A percentile compares a stretch with the other conserved stretches of the same genome.
phyloP scores from a whole-genome alignment of 2,888 invertebrate genomes.

The Protophormia terraenovae region DNA sequence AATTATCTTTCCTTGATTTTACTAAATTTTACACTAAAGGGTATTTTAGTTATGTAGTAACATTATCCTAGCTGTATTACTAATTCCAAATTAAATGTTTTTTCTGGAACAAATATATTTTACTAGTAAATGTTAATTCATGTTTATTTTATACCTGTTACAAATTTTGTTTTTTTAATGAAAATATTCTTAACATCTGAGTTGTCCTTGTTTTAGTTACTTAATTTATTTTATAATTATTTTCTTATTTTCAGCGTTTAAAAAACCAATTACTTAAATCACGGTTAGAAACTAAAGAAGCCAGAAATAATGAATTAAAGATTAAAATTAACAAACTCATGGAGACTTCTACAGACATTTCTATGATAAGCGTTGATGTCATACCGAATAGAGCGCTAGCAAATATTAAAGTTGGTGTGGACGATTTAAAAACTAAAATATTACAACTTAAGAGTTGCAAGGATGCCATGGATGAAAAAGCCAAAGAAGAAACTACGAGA shows the following conservation, averaged over 20 bases:
- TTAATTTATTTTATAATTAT: too few species aligned
- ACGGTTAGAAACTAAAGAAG: not conserved
- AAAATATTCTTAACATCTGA: too few species aligned
- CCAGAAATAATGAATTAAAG: not conserved
- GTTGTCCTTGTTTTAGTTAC: too few species aligned
- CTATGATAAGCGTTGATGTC: not conserved
- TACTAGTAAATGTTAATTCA: too few species aligned
- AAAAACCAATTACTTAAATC: not conserved
- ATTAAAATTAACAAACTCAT: not conserved
- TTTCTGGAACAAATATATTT: too few species aligned
- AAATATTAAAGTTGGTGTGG: not conserved
- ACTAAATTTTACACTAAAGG: too few species aligned
- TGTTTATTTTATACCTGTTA: too few species aligned
- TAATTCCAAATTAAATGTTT: too few species aligned
- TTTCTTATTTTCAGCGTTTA: not conserved
- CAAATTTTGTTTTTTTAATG: too few species aligned
- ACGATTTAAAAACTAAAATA: conserved; percentile 25
- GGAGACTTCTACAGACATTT: not conserved
- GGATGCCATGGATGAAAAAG: not conserved
- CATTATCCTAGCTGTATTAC: too few species aligned
- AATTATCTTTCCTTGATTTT: too few species aligned
- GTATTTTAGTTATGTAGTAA: too few species aligned
- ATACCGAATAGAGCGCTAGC: not conserved
- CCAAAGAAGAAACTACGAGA: conserved; percentile 38
- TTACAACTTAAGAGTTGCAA: conserved; percentile 29